phyloP scores from a whole-genome alignment of 92 coral and sea anemone species.

The Micromussa lordhowensis region DNA sequence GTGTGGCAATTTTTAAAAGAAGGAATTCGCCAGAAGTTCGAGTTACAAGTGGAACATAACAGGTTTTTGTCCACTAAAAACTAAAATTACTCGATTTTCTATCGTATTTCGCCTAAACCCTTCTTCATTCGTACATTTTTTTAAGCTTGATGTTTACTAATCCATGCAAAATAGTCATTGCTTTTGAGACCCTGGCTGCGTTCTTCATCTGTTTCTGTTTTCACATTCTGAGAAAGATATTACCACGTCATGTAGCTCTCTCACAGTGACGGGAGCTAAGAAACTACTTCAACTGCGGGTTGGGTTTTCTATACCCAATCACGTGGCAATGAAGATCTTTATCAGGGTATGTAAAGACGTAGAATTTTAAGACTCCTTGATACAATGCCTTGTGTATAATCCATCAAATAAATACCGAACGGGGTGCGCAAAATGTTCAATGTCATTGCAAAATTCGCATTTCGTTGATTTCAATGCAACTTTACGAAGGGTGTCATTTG shows the following conservation, averaged over 20 bases:
- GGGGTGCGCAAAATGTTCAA: background rate
- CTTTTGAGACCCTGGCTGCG: no score
- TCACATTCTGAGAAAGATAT: background rate
- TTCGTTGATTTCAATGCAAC: background rate
- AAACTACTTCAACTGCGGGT: background rate
- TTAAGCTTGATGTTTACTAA: background rate
- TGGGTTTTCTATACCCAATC: no score
- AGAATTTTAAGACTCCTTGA: background rate
- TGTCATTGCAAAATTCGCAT: background rate
- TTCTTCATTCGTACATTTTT: background rate
- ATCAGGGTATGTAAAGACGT: background rate
- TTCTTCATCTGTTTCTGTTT: no score
- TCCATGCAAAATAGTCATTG: no score
- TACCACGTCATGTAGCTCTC: background rate
- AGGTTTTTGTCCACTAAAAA: no score
- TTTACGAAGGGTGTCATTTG: no score
- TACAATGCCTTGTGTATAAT: no score
- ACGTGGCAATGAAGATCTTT: background rate
- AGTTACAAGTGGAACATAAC: no score
- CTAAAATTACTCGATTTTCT: no score
- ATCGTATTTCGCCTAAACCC: no score
- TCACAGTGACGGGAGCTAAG: background rate
- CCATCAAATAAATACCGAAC: no score
- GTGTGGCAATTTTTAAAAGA: background rate
- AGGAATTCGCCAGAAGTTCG: no score